Base-by-base conservation (phyloP, 2,113 vertebrate species). In the Odontophorus gujanensis region DNA sequence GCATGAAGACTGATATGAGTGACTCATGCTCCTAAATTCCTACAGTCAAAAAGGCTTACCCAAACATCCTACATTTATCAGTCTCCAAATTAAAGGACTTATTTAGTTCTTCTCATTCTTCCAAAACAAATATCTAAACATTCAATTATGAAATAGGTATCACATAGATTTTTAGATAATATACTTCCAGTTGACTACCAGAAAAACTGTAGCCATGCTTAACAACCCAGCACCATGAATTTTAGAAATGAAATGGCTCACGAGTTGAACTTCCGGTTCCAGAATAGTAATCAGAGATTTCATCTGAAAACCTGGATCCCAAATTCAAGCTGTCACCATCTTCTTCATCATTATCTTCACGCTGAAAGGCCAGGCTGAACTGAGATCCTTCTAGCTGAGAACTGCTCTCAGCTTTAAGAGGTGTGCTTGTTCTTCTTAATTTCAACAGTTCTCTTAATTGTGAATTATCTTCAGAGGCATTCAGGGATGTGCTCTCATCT, bases 171-270 rank as follows among this genome's bases (percentile, higher is more conserved):
- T 63, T 15, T 2, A 3, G 9, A 47, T 89, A 77, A 57, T 2
- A 2, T 61, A 71, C 77, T 83, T 87, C 43, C 57, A 59, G 18
- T 14, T 80, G 58, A 42, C 68, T 71, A 59, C 11, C 5, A 78
- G 51, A 90, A 51, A 58, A 14, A 28, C 20, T 43, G 42, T 5
- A 90, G 68, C 43, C 32, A 7, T 50, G 19, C 61, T 73, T 78
- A 87, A 78, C n/a, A 81, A 82, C 66, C 73, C 43, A 83, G 47
- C 81, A 92, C 28, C n/a, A 58, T 5, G 5, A 81, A 93, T 81
- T 77, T 90, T 91, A 95, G 86, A 96, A 87, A 87, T 93, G 65
- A 94, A 88, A 79, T 3, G 13, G 96, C 97, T 98, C 97, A 98
- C 97, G 2, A 79, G 87, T 90, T 57, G 90, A 96, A 92, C 79